These are phyloP conservation scores for Shinisaurus crocodilurus DNA, from an alignment of 2,113 vertebrate genomes.

Conservation along the genomic window DNA sequence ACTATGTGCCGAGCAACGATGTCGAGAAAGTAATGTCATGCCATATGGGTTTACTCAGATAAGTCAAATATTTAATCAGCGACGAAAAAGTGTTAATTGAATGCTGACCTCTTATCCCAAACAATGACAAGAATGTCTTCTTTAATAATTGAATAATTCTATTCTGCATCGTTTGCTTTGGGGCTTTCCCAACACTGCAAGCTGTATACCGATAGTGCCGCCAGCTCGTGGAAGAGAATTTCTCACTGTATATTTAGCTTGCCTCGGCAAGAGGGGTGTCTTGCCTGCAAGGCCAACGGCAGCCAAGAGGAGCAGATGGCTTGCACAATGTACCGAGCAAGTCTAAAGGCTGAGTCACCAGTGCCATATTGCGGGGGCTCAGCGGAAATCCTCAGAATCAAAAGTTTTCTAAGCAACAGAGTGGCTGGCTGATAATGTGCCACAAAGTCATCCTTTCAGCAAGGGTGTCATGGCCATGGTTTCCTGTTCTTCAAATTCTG, in stretches of 20 bases:
- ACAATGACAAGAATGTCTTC: constrained; percentile 25
- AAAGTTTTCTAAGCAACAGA: neutral
- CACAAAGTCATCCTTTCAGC: neutral
- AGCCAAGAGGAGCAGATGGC: constrained; percentile 10
- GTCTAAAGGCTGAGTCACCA: constrained; percentile 6
- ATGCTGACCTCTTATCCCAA: constrained; percentile 11
- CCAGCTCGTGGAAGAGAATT: neutral
- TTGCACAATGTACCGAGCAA: neutral
- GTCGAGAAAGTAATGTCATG: constrained; percentile 17
- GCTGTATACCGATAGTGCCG: neutral
- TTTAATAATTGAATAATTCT: constrained; percentile 34
- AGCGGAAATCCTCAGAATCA: neutral
- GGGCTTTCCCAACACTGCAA: neutral
- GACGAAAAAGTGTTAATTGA: constrained; percentile 24
- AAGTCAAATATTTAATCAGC: constrained; percentile 33
- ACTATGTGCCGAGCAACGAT: neutral
- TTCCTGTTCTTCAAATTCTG: neutral
- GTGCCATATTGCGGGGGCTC: neutral
- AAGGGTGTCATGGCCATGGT: neutral
- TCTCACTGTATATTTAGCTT: neutral
- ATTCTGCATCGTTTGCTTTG: constrained; percentile 29
- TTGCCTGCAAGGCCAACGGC: neutral
- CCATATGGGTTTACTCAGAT: constrained; percentile 22
- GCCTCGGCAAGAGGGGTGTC: neutral
- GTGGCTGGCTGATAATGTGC: neutral